Percentiles rank a stretch among this genome's conserved stretches.
Evolutionary conservation across 1,140 invertebrate species (phyloP).

Genomic region (Eufriesea mexicana): DNA sequence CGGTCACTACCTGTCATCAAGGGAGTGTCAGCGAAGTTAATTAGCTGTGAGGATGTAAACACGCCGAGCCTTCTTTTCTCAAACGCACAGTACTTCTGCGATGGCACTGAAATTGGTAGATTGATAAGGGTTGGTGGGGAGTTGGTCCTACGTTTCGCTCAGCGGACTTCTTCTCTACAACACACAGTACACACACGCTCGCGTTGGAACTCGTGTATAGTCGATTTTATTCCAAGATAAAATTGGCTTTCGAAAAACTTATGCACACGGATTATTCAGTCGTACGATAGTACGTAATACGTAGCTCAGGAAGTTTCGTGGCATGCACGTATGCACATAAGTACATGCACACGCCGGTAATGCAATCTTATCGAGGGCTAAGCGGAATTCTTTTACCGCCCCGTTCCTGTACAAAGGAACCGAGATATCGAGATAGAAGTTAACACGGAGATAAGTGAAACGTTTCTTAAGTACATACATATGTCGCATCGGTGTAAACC

Average conservation of each 20-base stretch:
- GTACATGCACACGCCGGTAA: neutral
- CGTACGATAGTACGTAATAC: neutral
- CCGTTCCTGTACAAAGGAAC: neutral
- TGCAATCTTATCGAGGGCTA: constrained; percentile 28
- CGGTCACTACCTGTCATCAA: no score
- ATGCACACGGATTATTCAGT: neutral
- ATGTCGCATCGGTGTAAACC: neutral
- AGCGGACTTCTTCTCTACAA: no score
- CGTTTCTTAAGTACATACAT: constrained; percentile 24
- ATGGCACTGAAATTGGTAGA: no score
- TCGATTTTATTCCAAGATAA: neutral
- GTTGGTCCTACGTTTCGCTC: no score
- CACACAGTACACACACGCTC: no score
- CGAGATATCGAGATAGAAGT: constrained; percentile 24
- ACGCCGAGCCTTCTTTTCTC: no score
- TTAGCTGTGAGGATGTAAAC: no score
- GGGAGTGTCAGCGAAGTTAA: no score
- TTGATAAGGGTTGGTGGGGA: no score
- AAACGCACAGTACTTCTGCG: no score
- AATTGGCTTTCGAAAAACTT: neutral
- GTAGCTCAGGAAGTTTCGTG: neutral
- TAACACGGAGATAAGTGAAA: constrained; percentile 40
- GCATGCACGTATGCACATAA: neutral
- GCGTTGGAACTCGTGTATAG: neutral
- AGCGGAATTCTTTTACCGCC: constrained; percentile 20